phyloP scores from a whole-genome alignment of 2,113 vertebrate genomes.

The Syngnathus scovelli region DNA sequence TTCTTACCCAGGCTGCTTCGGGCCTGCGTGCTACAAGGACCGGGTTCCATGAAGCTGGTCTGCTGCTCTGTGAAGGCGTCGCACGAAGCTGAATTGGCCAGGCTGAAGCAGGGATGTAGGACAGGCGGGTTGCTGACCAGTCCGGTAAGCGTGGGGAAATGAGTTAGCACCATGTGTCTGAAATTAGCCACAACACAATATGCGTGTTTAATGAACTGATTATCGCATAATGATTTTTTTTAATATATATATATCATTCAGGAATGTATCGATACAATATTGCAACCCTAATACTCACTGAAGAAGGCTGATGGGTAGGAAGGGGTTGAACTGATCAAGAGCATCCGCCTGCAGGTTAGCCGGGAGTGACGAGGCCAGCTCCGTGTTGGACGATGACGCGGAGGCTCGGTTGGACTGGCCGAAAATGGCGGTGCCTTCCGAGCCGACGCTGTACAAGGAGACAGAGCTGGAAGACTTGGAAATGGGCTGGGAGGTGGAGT shows the following conservation, averaged over 20 bases:
- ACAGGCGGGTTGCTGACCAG: constrained; percentile 69
- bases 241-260: too few relatives aligned
- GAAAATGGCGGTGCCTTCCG: constrained; percentile 71
- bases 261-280: too few relatives aligned
- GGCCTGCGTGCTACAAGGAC: constrained; percentile 65
- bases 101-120: constrained; percentile 72
- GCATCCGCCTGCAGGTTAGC: constrained; percentile 67
- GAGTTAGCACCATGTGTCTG: constrained; percentile 79
- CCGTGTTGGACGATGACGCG: constrained; percentile 72
- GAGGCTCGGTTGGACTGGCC: constrained; percentile 70
- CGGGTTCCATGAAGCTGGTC: constrained; percentile 75
- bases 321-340: constrained; percentile 72
- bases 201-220: neutral
- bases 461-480: constrained; percentile 76
- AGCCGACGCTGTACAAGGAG: constrained; percentile 74
- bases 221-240: too few relatives aligned
- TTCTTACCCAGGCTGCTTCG: constrained; percentile 74
- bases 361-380: constrained; percentile 71
- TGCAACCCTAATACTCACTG: constrained; percentile 66
- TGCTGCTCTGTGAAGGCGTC: constrained; percentile 77
- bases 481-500: constrained; percentile 62
- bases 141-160: constrained; percentile 74
- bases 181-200: constrained; percentile 52
- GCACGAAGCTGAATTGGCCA: constrained; percentile 73
- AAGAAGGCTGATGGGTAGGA: constrained; percentile 76